Evolutionary conservation across 2,113 vertebrate genomes (phyloP).

Genomic region (Daubentonia madagascariensis): DNA sequence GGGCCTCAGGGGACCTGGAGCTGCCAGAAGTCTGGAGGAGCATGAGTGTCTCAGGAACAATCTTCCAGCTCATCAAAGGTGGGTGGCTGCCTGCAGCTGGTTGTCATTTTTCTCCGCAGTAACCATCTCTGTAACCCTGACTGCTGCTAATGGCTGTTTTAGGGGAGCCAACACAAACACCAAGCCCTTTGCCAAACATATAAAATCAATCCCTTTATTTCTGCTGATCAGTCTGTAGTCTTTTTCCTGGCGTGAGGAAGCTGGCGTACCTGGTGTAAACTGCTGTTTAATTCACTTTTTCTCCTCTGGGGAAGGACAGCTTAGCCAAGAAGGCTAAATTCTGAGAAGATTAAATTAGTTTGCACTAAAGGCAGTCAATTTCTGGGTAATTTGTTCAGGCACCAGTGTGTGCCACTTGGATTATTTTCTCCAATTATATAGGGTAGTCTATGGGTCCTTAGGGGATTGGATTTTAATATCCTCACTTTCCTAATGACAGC

Average conservation of each 20-base stretch:
- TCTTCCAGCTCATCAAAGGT: neutral
- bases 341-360: constrained; percentile 45
- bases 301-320: neutral
- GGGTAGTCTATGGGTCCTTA: neutral
- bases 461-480: neutral
- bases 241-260: neutral
- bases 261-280: neutral
- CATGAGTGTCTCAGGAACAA: neutral
- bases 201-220: neutral
- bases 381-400: constrained; percentile 36
- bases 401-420: neutral
- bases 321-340: constrained; percentile 40
- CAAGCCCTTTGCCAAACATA: neutral
- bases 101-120: neutral
- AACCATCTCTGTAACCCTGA: neutral
- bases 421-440: neutral
- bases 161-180: neutral
- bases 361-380: constrained; percentile 2
- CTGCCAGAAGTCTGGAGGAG: neutral
- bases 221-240: neutral
- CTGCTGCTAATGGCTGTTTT: neutral
- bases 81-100: neutral
- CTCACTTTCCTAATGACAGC: neutral
- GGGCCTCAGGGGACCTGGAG: neutral
- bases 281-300: neutral